Percentiles rank a stretch among this genome's conserved stretches.
These are phyloP conservation scores for Petroica traversi DNA, from an alignment of 2,113 vertebrate species.

Conservation along the genomic window DNA sequence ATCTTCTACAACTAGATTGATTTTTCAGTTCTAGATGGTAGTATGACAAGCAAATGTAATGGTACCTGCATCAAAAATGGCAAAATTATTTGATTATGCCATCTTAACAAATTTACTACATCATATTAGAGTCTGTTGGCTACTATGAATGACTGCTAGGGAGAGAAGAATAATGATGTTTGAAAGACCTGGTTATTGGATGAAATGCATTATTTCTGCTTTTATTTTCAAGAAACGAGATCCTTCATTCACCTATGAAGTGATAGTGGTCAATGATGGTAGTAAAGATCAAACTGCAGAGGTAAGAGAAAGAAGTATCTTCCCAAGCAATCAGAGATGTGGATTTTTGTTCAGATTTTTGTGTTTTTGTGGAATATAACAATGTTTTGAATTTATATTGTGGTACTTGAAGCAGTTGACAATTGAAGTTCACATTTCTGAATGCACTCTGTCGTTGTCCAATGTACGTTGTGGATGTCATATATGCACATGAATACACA, in stretches of 20 bases:
- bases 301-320: conserved; percentile 68
- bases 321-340: background rate
- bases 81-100: background rate
- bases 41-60: background rate
- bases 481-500: background rate
- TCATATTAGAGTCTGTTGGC: background rate
- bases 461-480: rapidly evolving
- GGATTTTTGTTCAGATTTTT: background rate
- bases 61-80: background rate
- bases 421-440: background rate
- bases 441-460: background rate
- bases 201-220: background rate
- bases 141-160: background rate
- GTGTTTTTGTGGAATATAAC: background rate
- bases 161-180: background rate
- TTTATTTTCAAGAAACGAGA: conserved; percentile 79
- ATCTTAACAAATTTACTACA: background rate
- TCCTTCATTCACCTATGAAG: conserved; percentile 88
- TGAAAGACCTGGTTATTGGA: background rate
- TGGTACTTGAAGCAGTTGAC: background rate
- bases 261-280: conserved; percentile 93
- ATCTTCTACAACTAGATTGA: background rate
- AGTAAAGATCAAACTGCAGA: conserved; percentile 93
- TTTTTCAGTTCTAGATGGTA: background rate
- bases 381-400: background rate